A percentile compares a stretch with the other conserved stretches of the same genome.
Evolutionary conservation across 2,888 invertebrate genomes (phyloP).

Genomic region (Chrysopilus asiliformis): DNA sequence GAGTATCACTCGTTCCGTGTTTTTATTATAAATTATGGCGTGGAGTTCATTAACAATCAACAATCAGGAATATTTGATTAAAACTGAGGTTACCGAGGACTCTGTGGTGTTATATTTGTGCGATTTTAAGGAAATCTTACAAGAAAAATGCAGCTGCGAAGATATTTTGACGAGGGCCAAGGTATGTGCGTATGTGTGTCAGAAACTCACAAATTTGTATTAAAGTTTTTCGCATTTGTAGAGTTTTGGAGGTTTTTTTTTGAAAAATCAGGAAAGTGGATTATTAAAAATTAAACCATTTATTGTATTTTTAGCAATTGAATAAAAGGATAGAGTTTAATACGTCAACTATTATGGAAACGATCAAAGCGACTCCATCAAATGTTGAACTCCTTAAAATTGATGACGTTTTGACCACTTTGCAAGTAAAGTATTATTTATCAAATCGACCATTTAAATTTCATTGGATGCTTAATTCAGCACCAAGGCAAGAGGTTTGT

Average conservation of each 20-base stretch:
- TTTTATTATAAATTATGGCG: conserved; percentile 12
- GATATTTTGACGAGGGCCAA: conserved; percentile 4
- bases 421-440: conserved; percentile 24
- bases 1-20: not conserved
- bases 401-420: not conserved
- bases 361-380: conserved; percentile 12
- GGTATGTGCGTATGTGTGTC: too few relatives aligned
- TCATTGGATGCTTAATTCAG: conserved; percentile 21
- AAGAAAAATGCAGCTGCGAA: conserved; percentile 12
- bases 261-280: too few relatives aligned
- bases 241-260: too few relatives aligned
- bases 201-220: too few relatives aligned
- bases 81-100: conserved; percentile 9
- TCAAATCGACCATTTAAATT: conserved; percentile 19
- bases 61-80: conserved; percentile 14
- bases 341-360: conserved; percentile 16
- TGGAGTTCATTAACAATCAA: conserved; percentile 48
- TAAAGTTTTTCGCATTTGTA: too few relatives aligned
- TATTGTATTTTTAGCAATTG: conserved; percentile 17
- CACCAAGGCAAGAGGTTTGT: conserved; percentile 10
- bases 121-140: conserved; percentile 14
- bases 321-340: conserved; percentile 28
- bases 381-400: not conserved
- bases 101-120: conserved; percentile 16
- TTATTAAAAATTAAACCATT: too few relatives aligned